Percentiles rank a stretch among this genome's conserved stretches.
These are phyloP conservation scores for Formica selysi DNA, from an alignment of 1,140 invertebrate species.

Conservation along the genomic window DNA sequence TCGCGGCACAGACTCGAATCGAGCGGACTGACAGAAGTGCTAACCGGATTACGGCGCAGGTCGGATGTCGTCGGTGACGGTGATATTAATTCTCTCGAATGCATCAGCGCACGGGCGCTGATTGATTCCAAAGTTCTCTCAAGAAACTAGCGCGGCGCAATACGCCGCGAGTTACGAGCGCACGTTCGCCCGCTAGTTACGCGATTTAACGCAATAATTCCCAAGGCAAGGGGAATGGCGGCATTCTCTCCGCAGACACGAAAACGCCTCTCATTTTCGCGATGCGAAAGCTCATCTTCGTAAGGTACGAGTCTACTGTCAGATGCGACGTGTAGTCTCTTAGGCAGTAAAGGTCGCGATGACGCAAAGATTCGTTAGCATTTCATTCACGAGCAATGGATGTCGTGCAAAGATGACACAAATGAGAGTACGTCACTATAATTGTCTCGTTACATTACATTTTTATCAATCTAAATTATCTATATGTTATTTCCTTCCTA, in stretches of 20 bases:
- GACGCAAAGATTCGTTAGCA: slow-evolving; percentile 75
- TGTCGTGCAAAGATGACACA: slow-evolving; percentile 4
- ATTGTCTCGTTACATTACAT: not conserved
- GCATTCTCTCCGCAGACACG: slow-evolving; percentile 55
- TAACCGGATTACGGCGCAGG: slow-evolving; percentile 72
- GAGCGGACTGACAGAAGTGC: slow-evolving; percentile 61
- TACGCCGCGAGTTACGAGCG: slow-evolving; percentile 73
- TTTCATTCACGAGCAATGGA: slow-evolving; percentile 67
- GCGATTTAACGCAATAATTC: slow-evolving; percentile 76
- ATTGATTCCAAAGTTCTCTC: slow-evolving; percentile 76
- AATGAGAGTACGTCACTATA: slow-evolving; percentile 16
- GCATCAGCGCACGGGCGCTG: slow-evolving; percentile 74
- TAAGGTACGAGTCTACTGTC: slow-evolving; percentile 68
- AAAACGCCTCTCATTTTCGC: slow-evolving; percentile 75
- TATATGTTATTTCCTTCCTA: not conserved
- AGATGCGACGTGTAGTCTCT: slow-evolving; percentile 67
- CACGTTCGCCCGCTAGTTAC: slow-evolving; percentile 76
- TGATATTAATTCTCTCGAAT: slow-evolving; percentile 77
- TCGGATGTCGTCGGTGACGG: slow-evolving; percentile 73
- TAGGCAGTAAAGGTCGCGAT: slow-evolving; percentile 63
- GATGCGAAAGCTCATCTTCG: slow-evolving; percentile 54
- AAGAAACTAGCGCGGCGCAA: slow-evolving; percentile 74
- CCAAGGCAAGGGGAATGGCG: slow-evolving; percentile 51
- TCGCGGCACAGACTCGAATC: slow-evolving; percentile 27
- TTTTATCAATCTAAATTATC: not conserved